These are phyloP conservation scores for Caerostris extrusa DNA, from an alignment of 1,140 invertebrate genomes.

Conservation along the genomic window DNA sequence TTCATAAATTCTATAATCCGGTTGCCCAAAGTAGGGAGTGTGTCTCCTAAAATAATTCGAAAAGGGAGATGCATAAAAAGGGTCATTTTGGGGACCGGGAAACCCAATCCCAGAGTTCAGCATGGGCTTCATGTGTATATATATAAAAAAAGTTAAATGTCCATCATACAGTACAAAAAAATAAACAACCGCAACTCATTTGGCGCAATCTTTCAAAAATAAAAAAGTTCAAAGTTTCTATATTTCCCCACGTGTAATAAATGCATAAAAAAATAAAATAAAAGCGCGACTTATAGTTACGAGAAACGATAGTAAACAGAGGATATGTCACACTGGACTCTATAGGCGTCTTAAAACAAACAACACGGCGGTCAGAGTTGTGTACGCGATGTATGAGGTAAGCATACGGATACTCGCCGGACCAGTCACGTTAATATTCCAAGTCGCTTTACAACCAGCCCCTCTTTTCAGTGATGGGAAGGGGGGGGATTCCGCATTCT, in stretches of 20 bases:
- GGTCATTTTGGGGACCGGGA: slow-evolving; percentile 75
- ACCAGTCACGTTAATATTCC: background rate
- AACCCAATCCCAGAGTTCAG: slow-evolving; percentile 74
- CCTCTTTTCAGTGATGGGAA: background rate
- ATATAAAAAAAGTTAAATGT: slow-evolving; percentile 22
- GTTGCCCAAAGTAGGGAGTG: slow-evolving; percentile 78
- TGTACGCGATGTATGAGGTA: background rate
- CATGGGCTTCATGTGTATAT: slow-evolving; percentile 75
- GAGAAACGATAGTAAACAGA: background rate
- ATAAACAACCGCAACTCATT: background rate
- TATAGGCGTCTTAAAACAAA: background rate
- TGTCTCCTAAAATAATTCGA: slow-evolving; percentile 78
- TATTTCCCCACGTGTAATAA: background rate
- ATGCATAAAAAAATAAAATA: background rate
- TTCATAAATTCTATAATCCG: slow-evolving; percentile 78
- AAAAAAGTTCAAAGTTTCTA: background rate
- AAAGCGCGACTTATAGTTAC: background rate
- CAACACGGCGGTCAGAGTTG: background rate
- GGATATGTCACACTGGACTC: background rate
- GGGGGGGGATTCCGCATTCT: background rate
- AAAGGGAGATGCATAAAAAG: slow-evolving; percentile 78
- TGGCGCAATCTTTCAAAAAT: background rate
- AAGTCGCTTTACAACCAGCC: background rate
- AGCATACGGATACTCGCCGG: background rate
- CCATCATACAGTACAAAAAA: background rate